Base-by-base conservation (phyloP, 2,113 vertebrate species). In the Anthoscopus minutus region DNA sequence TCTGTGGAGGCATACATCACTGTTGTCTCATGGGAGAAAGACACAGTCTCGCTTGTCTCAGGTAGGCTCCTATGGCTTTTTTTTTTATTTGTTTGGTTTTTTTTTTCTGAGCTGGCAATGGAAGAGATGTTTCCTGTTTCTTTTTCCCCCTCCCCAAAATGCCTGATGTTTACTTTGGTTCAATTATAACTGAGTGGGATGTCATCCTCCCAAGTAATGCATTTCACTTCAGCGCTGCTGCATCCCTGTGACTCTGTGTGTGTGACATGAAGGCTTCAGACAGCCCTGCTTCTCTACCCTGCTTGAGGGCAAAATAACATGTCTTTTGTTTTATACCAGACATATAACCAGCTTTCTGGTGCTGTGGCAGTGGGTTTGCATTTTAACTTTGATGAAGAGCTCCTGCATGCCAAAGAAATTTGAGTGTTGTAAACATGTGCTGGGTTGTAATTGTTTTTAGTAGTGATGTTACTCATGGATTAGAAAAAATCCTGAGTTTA, bases 21-120 rank as follows among this genome's bases (percentile, higher is more conserved):
- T 96, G 99, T 99, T 89, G 98, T 99, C 98, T 99, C 99, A 97
- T 99, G 99, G 99, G 99, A 99, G 98, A 99, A 99, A 98, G 99
- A 99, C 98, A 99, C 99, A 89, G 98, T 99, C 94, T 99, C 99
- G 97, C 99, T 99, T 97, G 99, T 98, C 99, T 99, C 99, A 99
- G 99, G 99, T 99, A 99, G 92, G 98, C 86, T 71, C 17, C 58
- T 62, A 21, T 1, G 28, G 51, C 4, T 93, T 88, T 47, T 15
- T 76, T 84, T 89, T 80, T 81, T 20, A 42, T 15, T 42, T 42
- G 14, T 45, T n/a, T n/a, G n/a, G 7, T 23, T 23, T 33, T 33
- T 24, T 37, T 24, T 76, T 81, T 33, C 8, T 27, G 50, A 51
- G 9, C 16, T 60, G 71, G 42, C 13, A 69, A 23, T 45, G 50